Percentiles rank a stretch among this genome's conserved stretches.
These are phyloP conservation scores for Eospalax fontanierii DNA, from an alignment of 2,797 vertebrate genomes.

Conservation along the genomic window DNA sequence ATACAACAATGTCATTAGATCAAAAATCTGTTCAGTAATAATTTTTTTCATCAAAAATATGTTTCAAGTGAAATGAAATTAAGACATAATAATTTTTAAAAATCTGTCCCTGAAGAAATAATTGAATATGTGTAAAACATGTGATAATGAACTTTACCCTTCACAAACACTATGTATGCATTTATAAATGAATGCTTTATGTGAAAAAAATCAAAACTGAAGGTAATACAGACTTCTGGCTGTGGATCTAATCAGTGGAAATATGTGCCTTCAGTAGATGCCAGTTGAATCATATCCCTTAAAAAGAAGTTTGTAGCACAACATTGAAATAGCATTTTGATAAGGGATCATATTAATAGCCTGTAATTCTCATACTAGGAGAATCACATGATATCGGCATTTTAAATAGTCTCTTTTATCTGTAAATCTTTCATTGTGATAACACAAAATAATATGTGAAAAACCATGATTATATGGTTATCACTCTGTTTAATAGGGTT, in stretches of 20 bases:
- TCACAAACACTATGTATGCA: neutral
- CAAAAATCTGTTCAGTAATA: neutral
- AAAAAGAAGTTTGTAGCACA: neutral
- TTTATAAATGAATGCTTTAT: neutral
- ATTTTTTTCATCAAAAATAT: neutral
- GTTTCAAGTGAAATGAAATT: slow-evolving; percentile 19
- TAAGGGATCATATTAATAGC: slow-evolving; percentile 37
- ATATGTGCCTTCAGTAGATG: slow-evolving; percentile 5
- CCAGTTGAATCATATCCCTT: slow-evolving; percentile 2
- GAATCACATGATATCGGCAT: slow-evolving; percentile 62
- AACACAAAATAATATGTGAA: slow-evolving; percentile 72
- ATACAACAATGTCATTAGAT: neutral
- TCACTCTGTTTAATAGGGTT: slow-evolving; percentile 73
- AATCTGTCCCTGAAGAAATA: neutral
- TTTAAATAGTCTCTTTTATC: slow-evolving; percentile 70
- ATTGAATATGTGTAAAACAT: neutral
- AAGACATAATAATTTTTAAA: neutral
- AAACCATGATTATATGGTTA: slow-evolving; percentile 78
- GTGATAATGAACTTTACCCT: neutral
- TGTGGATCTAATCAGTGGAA: neutral
- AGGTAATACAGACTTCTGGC: neutral
- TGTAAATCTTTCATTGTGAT: slow-evolving; percentile 70
- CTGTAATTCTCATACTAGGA: slow-evolving; percentile 19
- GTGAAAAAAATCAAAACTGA: neutral
- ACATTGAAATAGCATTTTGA: slow-evolving; percentile 36